Evolutionary conservation across 2,113 vertebrate species (phyloP).

Genomic region (Dicentrarchus labrax): DNA sequence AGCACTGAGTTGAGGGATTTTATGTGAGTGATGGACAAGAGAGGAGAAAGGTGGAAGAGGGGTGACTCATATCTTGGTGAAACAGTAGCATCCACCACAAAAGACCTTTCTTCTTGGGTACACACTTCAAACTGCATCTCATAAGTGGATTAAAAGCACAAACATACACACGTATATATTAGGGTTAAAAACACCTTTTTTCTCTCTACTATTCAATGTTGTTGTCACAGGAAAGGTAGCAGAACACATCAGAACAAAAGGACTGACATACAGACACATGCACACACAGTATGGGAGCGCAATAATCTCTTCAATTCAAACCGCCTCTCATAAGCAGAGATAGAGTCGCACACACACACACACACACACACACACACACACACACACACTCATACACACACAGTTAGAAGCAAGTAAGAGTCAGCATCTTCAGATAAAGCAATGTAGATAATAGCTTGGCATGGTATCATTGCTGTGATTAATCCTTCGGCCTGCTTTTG

Average conservation of each 20-base stretch:
- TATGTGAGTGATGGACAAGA: constrained; percentile 52
- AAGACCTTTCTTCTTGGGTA: constrained; percentile 5
- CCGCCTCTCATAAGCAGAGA: not conserved
- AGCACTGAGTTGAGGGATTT: constrained; percentile 55
- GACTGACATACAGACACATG: not conserved
- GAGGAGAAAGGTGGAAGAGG: constrained; percentile 13
- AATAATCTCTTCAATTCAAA: constrained; percentile 16
- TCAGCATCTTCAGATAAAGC: constrained; percentile 66
- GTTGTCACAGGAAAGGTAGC: not conserved
- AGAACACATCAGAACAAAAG: not conserved
- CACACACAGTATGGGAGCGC: not conserved
- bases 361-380: not conserved
- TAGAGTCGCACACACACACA: not conserved
- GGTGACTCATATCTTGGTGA: constrained; percentile 59
- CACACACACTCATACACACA: not conserved
- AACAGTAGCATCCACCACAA: constrained; percentile 15
- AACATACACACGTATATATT: not conserved
- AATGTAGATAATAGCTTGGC: constrained; percentile 66
- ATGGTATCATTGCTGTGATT: constrained; percentile 67
- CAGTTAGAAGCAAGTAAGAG: constrained; percentile 5
- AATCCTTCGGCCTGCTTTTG: constrained; percentile 67
- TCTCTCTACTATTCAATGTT: constrained; percentile 10
- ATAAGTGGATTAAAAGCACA: constrained; percentile 31
- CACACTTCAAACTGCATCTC: constrained; percentile 26
- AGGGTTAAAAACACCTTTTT: not conserved